A percentile compares a stretch with the other conserved stretches of the same genome.
These are phyloP conservation scores for Melanostoma scalare DNA, from an alignment of 2,888 invertebrate genomes.

Conservation along the genomic window DNA sequence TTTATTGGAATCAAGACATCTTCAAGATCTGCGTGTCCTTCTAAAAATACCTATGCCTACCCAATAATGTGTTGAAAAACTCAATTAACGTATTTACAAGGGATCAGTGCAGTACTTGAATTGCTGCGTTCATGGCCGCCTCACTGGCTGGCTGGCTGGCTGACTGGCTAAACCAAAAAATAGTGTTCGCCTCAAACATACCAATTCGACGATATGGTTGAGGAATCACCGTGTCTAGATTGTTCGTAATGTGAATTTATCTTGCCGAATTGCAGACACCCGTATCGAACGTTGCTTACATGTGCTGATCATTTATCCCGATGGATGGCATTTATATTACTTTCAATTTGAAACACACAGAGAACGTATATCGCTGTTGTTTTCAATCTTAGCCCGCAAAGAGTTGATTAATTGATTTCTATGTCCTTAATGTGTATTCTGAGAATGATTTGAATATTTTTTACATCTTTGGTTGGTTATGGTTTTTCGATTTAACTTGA, in stretches of 20 bases:
- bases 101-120: conserved; percentile 3
- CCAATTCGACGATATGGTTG: conserved; percentile 49
- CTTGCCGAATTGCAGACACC: conserved; percentile 40
- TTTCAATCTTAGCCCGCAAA: conserved; percentile 29
- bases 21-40: background rate
- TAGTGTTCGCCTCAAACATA: conserved; percentile 23
- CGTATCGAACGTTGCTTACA: conserved; percentile 38
- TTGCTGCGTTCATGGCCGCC: conserved; percentile 36
- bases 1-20: conserved; percentile 13
- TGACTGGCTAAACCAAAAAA: conserved; percentile 43
- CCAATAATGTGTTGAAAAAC: conserved; percentile 9
- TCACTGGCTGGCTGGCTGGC: conserved; percentile 58
- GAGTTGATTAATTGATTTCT: conserved; percentile 66
- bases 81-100: conserved; percentile 8
- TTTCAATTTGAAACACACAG: background rate
- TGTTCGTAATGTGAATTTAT: conserved; percentile 45
- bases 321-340: background rate
- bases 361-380: conserved; percentile 11
- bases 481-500: background rate
- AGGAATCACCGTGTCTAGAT: conserved; percentile 60
- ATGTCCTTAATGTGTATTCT: conserved; percentile 48
- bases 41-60: conserved; percentile 36
- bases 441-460: conserved; percentile 11
- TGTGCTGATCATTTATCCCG: conserved; percentile 38
- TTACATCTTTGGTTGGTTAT: conserved; percentile 13